phyloP scores from a whole-genome alignment of 2,113 vertebrate species.

The Oncorhynchus kisutch region DNA sequence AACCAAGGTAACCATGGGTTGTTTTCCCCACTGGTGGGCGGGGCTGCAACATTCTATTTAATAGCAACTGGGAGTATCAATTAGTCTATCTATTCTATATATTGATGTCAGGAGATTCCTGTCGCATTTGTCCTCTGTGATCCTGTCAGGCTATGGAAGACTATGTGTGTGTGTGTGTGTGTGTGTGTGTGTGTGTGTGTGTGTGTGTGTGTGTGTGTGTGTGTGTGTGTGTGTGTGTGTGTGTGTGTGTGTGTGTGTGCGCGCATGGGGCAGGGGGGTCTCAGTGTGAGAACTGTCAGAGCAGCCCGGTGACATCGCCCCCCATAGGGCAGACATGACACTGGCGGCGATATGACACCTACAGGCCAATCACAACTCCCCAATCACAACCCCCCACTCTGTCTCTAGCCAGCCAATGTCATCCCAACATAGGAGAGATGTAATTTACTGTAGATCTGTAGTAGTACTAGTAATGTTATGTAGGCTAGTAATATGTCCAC shows the following conservation, averaged over 20 bases:
- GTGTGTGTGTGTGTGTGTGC: too few species aligned
- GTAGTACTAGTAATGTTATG: neutral
- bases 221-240: too few species aligned
- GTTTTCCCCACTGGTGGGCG: too few species aligned
- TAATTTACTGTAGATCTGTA: neutral
- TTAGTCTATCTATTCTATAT: too few species aligned
- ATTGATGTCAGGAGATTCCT: too few species aligned
- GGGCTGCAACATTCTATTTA: too few species aligned
- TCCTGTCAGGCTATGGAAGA: neutral
- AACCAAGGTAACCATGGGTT: too few species aligned
- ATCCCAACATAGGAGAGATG: neutral
- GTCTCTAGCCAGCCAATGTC: neutral
- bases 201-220: too few species aligned
- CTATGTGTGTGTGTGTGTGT: neutral
- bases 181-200: too few species aligned
- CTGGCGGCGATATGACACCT: neutral
- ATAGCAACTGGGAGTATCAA: too few species aligned
- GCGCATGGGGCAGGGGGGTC: neutral
- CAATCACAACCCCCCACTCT: neutral
- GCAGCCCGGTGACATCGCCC: neutral
- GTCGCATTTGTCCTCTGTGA: neutral
- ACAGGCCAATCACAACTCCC: neutral
- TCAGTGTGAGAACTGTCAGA: neutral
- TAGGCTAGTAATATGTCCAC: neutral
- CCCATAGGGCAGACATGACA: neutral